Percentiles rank a stretch among this genome's conserved stretches.
Evolutionary conservation across 2,113 vertebrate species (phyloP).

Genomic region (Anser brachyrhynchus): DNA sequence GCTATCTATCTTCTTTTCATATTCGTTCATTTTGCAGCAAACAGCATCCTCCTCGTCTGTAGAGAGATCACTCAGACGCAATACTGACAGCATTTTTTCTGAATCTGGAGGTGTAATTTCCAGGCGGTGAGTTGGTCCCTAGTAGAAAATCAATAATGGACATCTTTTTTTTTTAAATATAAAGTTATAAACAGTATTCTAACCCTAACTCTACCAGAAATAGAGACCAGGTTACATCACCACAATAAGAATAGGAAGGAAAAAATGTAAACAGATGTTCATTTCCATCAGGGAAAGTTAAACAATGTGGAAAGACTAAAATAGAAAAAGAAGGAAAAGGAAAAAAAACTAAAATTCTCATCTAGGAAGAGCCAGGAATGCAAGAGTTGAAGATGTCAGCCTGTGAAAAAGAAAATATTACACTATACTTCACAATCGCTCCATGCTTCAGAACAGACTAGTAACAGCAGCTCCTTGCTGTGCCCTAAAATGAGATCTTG

Average conservation of each 20-base stretch:
- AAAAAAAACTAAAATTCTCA: neutral
- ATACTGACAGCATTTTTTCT: constrained; percentile 76
- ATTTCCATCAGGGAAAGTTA: neutral
- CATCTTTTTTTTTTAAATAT: neutral
- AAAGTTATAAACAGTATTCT: neutral
- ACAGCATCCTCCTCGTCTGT: constrained; percentile 84
- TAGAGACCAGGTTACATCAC: neutral
- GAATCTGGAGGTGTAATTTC: constrained; percentile 79
- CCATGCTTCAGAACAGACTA: neutral
- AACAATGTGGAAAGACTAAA: neutral
- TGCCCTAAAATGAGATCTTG: neutral
- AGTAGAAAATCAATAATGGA: neutral
- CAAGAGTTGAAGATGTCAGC: neutral
- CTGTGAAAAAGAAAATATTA: neutral
- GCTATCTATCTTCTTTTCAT: constrained; percentile 88
- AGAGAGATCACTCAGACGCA: constrained; percentile 87
- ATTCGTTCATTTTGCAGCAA: constrained; percentile 83
- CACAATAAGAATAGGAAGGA: neutral
- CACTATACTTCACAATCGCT: neutral
- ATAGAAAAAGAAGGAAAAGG: neutral
- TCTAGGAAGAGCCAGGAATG: neutral
- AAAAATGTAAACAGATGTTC: neutral
- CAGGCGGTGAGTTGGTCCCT: constrained; percentile 83
- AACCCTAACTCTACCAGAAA: neutral
- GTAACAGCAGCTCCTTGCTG: neutral